Evolutionary conservation across 2,113 vertebrate genomes (phyloP).

Genomic region (Apus apus): DNA sequence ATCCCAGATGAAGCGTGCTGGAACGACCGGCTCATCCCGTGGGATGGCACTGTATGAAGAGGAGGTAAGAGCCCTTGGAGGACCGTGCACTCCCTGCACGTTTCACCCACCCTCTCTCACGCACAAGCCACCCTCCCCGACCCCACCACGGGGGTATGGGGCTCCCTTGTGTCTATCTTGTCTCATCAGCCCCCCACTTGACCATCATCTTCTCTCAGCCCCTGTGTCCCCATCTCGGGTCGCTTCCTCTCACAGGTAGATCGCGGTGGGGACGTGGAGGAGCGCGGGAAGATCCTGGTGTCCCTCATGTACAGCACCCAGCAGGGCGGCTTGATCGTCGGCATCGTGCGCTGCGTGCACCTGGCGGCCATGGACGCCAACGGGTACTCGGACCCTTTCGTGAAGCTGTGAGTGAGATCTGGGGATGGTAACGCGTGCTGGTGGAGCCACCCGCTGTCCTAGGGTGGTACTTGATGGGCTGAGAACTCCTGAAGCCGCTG

Average conservation of each 20-base stretch:
- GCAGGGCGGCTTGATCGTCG: conserved; percentile 88
- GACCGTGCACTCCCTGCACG: fast-evolving
- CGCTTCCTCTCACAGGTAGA: conserved; percentile 76
- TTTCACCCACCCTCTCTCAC: not conserved
- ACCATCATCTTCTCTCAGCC: fast-evolving
- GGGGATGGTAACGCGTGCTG: fast-evolving
- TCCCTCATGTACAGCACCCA: conserved; percentile 95
- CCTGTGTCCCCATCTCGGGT: not conserved
- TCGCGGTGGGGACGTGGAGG: conserved; percentile 85
- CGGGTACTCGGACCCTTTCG: conserved; percentile 96
- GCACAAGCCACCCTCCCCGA: not conserved
- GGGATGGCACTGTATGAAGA: conserved; percentile 97
- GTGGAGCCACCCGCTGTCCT: not conserved
- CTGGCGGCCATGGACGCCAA: conserved; percentile 97
- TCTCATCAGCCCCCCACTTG: not conserved
- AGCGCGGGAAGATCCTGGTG: conserved; percentile 93
- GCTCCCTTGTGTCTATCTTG: fast-evolving
- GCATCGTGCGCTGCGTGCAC: conserved; percentile 93
- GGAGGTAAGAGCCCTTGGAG: conserved; percentile 80
- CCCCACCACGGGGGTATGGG: too few species aligned
- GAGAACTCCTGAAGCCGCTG: not conserved
- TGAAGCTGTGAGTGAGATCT: conserved; percentile 87
- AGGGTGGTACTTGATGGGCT: not conserved
- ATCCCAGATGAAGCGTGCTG: conserved; percentile 87
- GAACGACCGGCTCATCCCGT: conserved; percentile 84